A percentile compares a stretch with the other conserved stretches of the same genome.
phyloP scores from a whole-genome alignment of 2,797 vertebrate species.

The Spinus pinus region DNA sequence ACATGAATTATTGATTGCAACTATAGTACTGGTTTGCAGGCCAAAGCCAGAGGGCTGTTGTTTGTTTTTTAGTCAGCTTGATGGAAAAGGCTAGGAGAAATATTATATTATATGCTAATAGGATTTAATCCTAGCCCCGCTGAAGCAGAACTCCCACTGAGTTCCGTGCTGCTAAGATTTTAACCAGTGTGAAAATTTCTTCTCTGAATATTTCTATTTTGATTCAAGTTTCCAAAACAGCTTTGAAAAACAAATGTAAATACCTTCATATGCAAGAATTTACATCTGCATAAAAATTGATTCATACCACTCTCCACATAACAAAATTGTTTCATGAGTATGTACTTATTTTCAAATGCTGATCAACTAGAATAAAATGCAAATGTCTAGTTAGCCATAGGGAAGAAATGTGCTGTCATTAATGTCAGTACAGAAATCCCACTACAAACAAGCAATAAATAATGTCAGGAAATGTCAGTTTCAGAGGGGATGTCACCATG shows the following conservation, averaged over 20 bases:
- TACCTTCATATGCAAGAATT: conserved; percentile 45
- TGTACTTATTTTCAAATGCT: background rate
- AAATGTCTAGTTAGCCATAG: background rate
- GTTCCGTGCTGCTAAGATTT: background rate
- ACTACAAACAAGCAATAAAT: conserved; percentile 27
- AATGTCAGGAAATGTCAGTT: conserved; percentile 13
- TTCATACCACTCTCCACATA: background rate
- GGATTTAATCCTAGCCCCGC: background rate
- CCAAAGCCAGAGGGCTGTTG: background rate
- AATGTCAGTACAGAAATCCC: conserved; percentile 33
- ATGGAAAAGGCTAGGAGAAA: background rate
- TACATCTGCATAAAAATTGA: conserved; percentile 37
- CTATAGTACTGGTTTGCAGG: background rate
- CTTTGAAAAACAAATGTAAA: conserved; percentile 43
- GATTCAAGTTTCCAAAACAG: conserved; percentile 17
- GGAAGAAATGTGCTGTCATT: conserved; percentile 7
- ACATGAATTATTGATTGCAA: background rate
- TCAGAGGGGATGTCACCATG: background rate
- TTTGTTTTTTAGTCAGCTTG: background rate
- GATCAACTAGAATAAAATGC: conserved; percentile 30
- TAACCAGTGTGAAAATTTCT: background rate
- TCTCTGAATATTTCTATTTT: conserved; percentile 12
- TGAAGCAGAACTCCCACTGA: conserved; percentile 32
- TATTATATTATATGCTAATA: background rate
- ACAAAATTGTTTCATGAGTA: background rate